Evolutionary conservation across 2,888 invertebrate species (phyloP), one percentile per base, ranked within the genome.

Genomic region (Eudasyphora cyanicolor): DNA sequence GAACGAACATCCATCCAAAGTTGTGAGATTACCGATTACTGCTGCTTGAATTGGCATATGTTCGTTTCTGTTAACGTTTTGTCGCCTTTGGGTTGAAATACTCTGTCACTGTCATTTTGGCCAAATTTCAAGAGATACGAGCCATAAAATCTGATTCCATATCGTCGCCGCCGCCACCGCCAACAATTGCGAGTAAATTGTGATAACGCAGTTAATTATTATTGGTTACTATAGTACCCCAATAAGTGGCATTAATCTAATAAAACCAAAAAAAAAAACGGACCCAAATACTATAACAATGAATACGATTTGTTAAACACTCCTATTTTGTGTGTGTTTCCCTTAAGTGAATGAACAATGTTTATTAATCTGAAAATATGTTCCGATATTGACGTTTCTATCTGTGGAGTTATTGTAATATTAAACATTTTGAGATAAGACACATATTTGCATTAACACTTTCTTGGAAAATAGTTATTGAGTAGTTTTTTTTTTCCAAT

Each of bases 131-230:
- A 38, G 8, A 10, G 51, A 51, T 51, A 71, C 71, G 64, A 14
- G 57, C 27, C 5, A 27, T 14, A 24, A 1, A 57, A 79, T 82
- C 82, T 67, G 69, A 70, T 82, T 54, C n/a, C 27, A 42, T 74
- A 38, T 42, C 12, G 45, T 35, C 10, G 5, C 10, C 6, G 45
- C n/a, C 35, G 24, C 35, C 17, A 69, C 38, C 32, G 38, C 57
- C 32, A 21, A 42, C 27, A 38, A 38, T 57, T 67, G n/a, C 35
- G 19, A 35, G 67, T 49, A 19, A 57, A 38, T 45, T n/a, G 2
- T 35, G 79, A 79, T 79, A 82, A 71, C 42, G 38, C 49, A 35
- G 35, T 73, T 76, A 79, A 67, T 73, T 76, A 76, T 79, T 42
- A 82, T 82, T 79, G 76, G 71, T 27, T 24, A n/a, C 4, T 45